Percentiles rank a stretch among this genome's conserved stretches.
phyloP scores from a whole-genome alignment of 2,888 invertebrate genomes.

The Chrysopilus asiliformis region DNA sequence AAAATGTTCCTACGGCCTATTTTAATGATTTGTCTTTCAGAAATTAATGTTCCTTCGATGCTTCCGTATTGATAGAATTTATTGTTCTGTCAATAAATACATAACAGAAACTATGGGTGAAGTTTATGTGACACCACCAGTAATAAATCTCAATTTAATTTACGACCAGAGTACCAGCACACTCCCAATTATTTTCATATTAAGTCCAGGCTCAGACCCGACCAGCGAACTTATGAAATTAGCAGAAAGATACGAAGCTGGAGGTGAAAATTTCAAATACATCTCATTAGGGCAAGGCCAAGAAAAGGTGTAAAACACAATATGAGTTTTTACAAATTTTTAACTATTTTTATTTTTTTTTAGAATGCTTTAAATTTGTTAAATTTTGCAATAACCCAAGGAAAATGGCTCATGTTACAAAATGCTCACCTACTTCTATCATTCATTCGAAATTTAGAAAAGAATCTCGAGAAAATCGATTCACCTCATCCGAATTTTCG shows the following conservation, averaged over 20 bases:
- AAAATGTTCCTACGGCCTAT: conserved; percentile 24
- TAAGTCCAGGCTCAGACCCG: conserved; percentile 91
- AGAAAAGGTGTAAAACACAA: conserved; percentile 47
- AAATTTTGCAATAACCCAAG: conserved; percentile 55
- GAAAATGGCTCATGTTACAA: conserved; percentile 86
- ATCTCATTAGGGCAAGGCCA: conserved; percentile 90
- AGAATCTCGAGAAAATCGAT: conserved; percentile 61
- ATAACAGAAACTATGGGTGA: conserved; percentile 74
- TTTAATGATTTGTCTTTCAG: conserved; percentile 33
- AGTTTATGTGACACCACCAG: conserved; percentile 78
- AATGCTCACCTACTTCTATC: conserved; percentile 77
- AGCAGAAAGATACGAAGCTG: conserved; percentile 54
- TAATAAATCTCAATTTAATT: conserved; percentile 64
- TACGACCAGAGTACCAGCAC: conserved; percentile 70
- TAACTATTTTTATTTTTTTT: conserved; percentile 11
- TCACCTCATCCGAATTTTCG: conserved; percentile 84
- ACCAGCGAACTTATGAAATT: conserved; percentile 73
- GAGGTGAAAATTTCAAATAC: conserved; percentile 68
- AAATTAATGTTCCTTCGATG: conserved; percentile 73
- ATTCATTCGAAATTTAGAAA: conserved; percentile 71
- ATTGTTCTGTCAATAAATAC: conserved; percentile 71
- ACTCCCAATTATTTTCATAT: conserved; percentile 82
- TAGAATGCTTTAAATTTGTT: conserved; percentile 57
- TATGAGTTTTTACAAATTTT: background rate
- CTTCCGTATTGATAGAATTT: conserved; percentile 80